phyloP scores from a whole-genome alignment of 2,888 invertebrate genomes.

The Himalopsyche tibetana region DNA sequence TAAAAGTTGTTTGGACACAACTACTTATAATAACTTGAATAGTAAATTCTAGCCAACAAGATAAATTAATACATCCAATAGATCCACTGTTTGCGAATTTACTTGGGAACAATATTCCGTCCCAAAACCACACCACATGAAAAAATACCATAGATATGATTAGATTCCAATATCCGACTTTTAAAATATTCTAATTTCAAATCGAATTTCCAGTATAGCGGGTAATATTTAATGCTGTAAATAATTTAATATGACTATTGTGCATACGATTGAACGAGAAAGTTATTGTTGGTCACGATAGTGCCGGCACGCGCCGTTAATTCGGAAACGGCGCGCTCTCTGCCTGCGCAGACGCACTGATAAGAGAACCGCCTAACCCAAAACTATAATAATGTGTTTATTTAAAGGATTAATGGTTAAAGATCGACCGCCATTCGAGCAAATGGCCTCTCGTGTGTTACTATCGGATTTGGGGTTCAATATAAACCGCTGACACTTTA shows the following conservation, averaged over 20 bases:
- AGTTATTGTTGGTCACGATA: slow-evolving; percentile 58
- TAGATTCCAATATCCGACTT: not conserved
- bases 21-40: no score
- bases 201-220: not conserved
- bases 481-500: slow-evolving; percentile 31
- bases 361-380: slow-evolving; percentile 49
- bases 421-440: slow-evolving; percentile 61
- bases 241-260: slow-evolving; percentile 21
- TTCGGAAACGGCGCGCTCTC: slow-evolving; percentile 57
- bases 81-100: no score
- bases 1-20: no score
- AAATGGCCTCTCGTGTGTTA: slow-evolving; percentile 49
- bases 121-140: no score
- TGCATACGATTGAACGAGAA: slow-evolving; percentile 20
- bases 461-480: slow-evolving; percentile 31
- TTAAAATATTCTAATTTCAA: not conserved
- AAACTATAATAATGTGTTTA: slow-evolving; percentile 64
- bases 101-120: no score
- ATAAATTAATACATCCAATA: no score
- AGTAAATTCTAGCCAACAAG: no score
- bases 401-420: slow-evolving; percentile 63
- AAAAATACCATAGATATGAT: no score
- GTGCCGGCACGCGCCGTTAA: slow-evolving; percentile 63
- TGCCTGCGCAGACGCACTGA: slow-evolving; percentile 53
- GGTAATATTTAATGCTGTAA: not conserved